phyloP scores from a whole-genome alignment of 2,888 invertebrate species.

The Sericinus montela region DNA sequence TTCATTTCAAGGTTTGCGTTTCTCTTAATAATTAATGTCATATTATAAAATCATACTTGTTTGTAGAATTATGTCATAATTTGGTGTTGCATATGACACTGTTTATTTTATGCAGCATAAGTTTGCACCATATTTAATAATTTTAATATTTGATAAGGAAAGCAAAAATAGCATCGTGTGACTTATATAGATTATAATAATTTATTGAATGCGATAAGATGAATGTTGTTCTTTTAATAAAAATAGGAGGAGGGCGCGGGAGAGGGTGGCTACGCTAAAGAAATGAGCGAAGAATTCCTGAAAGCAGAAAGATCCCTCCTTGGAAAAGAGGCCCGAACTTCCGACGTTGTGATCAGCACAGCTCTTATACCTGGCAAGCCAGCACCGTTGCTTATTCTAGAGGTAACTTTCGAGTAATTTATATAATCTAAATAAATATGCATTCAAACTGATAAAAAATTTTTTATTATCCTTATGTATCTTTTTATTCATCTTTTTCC shows the following conservation, averaged over 20 bases:
- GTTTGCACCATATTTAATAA: too few relatives aligned
- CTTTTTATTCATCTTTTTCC: too few relatives aligned
- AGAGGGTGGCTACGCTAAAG: slow-evolving; percentile 85
- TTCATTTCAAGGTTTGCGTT: not conserved
- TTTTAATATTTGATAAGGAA: too few relatives aligned
- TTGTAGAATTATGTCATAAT: not conserved
- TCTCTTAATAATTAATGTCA: not conserved
- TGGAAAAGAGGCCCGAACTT: slow-evolving; percentile 90
- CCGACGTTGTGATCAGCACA: slow-evolving; percentile 93
- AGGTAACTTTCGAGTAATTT: slow-evolving; percentile 73
- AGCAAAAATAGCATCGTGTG: too few relatives aligned
- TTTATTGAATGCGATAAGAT: too few relatives aligned
- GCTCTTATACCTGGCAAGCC: slow-evolving; percentile 93
- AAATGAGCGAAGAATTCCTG: slow-evolving; percentile 92
- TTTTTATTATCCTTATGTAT: too few relatives aligned
- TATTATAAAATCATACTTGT: not conserved
- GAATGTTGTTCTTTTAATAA: not conserved
- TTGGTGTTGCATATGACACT: not conserved
- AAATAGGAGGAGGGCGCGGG: slow-evolving; percentile 84
- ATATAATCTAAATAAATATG: too few relatives aligned
- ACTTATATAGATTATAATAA: too few relatives aligned
- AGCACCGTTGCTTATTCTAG: slow-evolving; percentile 88
- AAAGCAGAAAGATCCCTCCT: slow-evolving; percentile 92
- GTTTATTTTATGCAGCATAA: not conserved
- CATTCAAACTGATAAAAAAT: too few relatives aligned